Conservation (phyloP, 2,888 invertebrate genomes). For the Diloba caeruleocephala region DNA sequence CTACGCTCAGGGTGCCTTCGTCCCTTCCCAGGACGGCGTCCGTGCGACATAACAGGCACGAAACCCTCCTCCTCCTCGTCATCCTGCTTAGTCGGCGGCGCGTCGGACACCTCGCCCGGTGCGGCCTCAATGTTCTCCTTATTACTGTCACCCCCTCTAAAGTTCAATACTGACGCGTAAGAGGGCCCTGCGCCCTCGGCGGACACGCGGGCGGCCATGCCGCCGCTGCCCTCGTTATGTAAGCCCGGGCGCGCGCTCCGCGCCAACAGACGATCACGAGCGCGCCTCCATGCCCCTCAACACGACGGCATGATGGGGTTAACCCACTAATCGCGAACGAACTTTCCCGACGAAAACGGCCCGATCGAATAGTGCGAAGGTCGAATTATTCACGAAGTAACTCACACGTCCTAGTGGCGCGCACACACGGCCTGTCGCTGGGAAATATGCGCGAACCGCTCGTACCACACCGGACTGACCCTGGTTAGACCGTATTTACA, state of each 20-base stretch:
- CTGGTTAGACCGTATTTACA: constrained; percentile 87
- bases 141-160: constrained; percentile 88
- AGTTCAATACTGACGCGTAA: constrained; percentile 92
- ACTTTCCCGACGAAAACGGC: constrained; percentile 73
- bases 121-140: constrained; percentile 89
- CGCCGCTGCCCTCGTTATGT: constrained; percentile 87
- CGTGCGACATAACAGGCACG: constrained; percentile 85
- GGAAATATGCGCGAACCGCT: constrained; percentile 79
- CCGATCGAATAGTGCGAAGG: constrained; percentile 77
- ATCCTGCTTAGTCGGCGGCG: constrained; percentile 68
- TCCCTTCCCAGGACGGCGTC: constrained; percentile 80
- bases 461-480: constrained; percentile 85
- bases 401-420: constrained; percentile 67
- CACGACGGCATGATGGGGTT: constrained; percentile 85
- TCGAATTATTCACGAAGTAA: constrained; percentile 70
- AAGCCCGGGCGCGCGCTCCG: constrained; percentile 88
- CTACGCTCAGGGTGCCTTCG: constrained; percentile 80
- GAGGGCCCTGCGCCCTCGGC: constrained; percentile 90
- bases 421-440: constrained; percentile 65
- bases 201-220: constrained; percentile 89
- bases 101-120: constrained; percentile 75
- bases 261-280: constrained; percentile 89
- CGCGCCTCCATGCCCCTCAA: constrained; percentile 87
- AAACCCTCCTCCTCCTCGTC: constrained; percentile 85
- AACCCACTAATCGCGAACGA: constrained; percentile 76